A percentile compares a stretch with the other conserved stretches of the same genome.
Conservation (phyloP, 2,888 invertebrate species). For the Dendrolimus pini region DNA sequence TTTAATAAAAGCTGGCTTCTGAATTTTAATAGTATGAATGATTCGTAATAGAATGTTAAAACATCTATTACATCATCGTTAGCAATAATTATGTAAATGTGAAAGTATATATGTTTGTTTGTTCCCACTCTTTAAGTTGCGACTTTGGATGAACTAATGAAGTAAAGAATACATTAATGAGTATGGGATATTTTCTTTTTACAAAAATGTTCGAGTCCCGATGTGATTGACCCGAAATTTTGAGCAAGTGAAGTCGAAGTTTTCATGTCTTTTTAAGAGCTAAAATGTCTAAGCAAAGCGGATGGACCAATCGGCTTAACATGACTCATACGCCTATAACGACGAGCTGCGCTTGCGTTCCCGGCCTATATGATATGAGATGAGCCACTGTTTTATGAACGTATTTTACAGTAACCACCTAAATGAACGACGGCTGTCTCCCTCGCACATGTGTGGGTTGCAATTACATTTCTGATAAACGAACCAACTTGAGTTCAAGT, state of each 20-base stretch:
- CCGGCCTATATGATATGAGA: conserved; percentile 31
- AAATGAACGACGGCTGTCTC: conserved; percentile 13
- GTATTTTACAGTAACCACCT: conserved; percentile 6
- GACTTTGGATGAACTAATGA: too few relatives aligned
- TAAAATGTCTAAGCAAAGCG: conserved; percentile 56
- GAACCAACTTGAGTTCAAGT: conserved; percentile 9
- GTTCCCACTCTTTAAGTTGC: not conserved
- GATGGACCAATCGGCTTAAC: conserved; percentile 65
- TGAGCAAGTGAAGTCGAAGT: too few relatives aligned
- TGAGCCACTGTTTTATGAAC: conserved; percentile 34
- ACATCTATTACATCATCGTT: not conserved
- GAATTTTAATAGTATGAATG: not conserved
- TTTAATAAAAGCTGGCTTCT: not conserved
- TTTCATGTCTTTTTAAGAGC: conserved; percentile 41
- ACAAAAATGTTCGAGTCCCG: too few relatives aligned
- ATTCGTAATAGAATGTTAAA: not conserved
- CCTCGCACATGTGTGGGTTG: conserved; percentile 1
- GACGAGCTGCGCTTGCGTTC: conserved; percentile 35
- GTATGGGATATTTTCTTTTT: too few relatives aligned
- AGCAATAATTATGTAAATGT: not conserved
- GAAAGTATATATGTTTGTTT: not conserved
- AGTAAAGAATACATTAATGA: conserved; percentile 3
- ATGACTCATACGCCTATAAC: conserved; percentile 55
- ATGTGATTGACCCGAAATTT: too few relatives aligned
- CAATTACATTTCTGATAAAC: conserved; percentile 1